Conservation (phyloP, 2,888 invertebrate genomes). For the Ophion ellenae region DNA sequence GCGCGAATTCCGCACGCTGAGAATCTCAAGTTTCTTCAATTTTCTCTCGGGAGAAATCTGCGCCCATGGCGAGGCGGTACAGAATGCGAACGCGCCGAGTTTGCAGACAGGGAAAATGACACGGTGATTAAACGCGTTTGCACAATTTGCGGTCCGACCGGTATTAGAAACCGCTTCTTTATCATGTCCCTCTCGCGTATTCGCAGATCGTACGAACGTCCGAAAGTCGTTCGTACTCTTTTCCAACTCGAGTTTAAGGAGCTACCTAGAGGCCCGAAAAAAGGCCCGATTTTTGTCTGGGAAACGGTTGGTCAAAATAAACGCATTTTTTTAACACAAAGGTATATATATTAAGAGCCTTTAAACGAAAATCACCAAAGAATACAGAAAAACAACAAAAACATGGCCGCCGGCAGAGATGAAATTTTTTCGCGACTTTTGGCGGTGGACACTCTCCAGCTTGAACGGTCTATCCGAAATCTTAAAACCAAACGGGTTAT, state of each 20-base stretch:
- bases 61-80: conserved; percentile 1
- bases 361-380: too few relatives aligned
- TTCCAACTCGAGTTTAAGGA: neutral
- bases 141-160: conserved; percentile 54
- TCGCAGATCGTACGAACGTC: conserved; percentile 39
- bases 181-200: conserved; percentile 3
- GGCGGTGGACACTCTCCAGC: too few relatives aligned
- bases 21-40: conserved; percentile 54
- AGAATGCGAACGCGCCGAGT: conserved; percentile 45
- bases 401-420: too few relatives aligned
- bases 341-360: too few relatives aligned
- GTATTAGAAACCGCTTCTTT: conserved; percentile 51
- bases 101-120: conserved; percentile 52
- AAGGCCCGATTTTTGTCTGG: too few relatives aligned
- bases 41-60: conserved; percentile 60
- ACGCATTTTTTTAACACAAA: too few relatives aligned
- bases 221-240: conserved; percentile 25
- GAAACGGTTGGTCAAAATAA: too few relatives aligned
- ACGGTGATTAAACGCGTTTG: conserved; percentile 36
- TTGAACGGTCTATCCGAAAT: too few relatives aligned
- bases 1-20: conserved; percentile 21
- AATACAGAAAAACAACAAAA: too few relatives aligned
- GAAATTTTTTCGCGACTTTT: too few relatives aligned
- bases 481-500: too few relatives aligned
- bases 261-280: too few relatives aligned